Evolutionary conservation across 2,797 vertebrate genomes (phyloP), one percentile per base, ranked within the genome.

Genomic region (Urophycis tenuis): DNA sequence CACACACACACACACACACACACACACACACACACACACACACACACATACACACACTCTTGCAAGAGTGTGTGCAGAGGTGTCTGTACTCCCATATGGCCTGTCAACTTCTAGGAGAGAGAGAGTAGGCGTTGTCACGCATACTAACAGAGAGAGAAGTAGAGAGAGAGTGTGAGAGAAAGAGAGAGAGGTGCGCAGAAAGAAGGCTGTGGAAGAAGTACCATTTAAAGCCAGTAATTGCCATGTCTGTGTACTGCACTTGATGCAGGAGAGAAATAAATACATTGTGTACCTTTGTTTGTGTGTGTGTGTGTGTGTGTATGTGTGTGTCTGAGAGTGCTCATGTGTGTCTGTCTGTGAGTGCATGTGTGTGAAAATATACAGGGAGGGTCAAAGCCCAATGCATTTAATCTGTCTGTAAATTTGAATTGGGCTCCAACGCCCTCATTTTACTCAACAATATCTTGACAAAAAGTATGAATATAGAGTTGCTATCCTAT

Each of bases 71-170:
- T 71, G 79, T 35, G 78, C 84, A 81, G 80, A 81, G 78, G 84
- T 83, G 81, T 86, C 82, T 81, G 80, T 81, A 75, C 75, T 25
- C 80, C 83, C 87, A 82, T 86, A 85, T 87, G 87, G 85, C 81
- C 85, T 81, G 82, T 89, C 86, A 83, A 79, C 79, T 86, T 85
- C 79, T 80, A 81, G 77, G 74, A 77, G 76, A 72, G 77, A 73
- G 77, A 71, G 80, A 39, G 78, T 81, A 83, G 83, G 87, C 25
- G 85, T 78, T 22, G 83, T 77, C 79, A 75, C 85, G 81, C 81
- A 79, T 86, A 79, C 67, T 74, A 83, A 84, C 82, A 73, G 25
- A 15, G 72, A n/a, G 17, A 36, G 39, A 60, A n/a, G 75, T 72
- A 60, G 85, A 33, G 30, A 73, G 79, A 72, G 76, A 75, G 53